Conservation (phyloP, 1,140 invertebrate genomes). For the Ctenoplectra terminalis region DNA sequence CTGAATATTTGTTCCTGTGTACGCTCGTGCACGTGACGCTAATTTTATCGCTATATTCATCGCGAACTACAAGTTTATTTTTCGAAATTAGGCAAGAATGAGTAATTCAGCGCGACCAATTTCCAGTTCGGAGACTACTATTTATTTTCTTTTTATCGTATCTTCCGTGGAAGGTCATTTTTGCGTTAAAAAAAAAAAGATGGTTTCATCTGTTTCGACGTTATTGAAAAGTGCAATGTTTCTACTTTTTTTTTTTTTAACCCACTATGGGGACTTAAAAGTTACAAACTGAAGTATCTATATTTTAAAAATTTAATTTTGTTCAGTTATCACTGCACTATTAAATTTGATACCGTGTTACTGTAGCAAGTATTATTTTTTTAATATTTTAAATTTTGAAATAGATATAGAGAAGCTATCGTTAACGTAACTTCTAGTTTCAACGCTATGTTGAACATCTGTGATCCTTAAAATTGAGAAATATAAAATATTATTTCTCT, state of each 20-base stretch:
- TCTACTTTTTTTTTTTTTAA: too few relatives aligned
- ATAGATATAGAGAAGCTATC: too few relatives aligned
- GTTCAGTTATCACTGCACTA: too few relatives aligned
- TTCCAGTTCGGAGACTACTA: background rate
- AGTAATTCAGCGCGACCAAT: background rate
- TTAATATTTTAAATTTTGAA: too few relatives aligned
- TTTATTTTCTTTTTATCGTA: conserved; percentile 28
- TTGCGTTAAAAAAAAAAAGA: background rate
- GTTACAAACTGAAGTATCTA: too few relatives aligned
- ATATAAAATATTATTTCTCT: too few relatives aligned
- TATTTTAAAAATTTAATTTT: too few relatives aligned
- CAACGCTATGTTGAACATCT: too few relatives aligned
- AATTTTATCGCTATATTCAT: background rate
- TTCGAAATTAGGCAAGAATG: background rate
- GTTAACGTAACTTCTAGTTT: too few relatives aligned
- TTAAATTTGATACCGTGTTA: too few relatives aligned
- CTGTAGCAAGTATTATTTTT: too few relatives aligned
- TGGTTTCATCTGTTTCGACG: background rate
- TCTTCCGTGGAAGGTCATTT: background rate
- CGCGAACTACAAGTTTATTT: background rate
- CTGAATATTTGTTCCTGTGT: background rate
- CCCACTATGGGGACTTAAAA: background rate
- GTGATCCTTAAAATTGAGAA: too few relatives aligned
- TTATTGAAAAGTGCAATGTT: background rate
- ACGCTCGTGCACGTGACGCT: background rate